Percentiles rank a stretch among this genome's conserved stretches.
These are phyloP conservation scores for Epistrophe grossulariae DNA, from an alignment of 2,888 invertebrate genomes.

Conservation along the genomic window DNA sequence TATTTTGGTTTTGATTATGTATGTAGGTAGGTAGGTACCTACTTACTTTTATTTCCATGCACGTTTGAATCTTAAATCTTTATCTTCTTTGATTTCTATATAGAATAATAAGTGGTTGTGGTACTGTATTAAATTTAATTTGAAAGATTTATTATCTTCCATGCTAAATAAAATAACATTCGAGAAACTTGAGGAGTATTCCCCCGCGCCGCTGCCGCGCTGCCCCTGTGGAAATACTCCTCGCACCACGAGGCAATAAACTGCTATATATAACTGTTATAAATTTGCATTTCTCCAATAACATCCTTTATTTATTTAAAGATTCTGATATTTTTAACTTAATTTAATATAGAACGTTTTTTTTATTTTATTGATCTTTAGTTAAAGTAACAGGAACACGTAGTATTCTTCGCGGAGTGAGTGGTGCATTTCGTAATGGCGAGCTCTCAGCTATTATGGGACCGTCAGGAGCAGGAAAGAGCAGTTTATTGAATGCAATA, in stretches of 20 bases:
- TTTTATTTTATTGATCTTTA: slow-evolving; percentile 81
- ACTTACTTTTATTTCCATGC: not conserved
- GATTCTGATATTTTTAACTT: not conserved
- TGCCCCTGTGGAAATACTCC: too few species aligned
- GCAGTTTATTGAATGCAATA: slow-evolving; percentile 90
- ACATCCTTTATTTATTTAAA: too few species aligned
- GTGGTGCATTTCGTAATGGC: slow-evolving; percentile 87
- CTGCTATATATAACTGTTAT: too few species aligned
- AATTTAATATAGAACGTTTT: slow-evolving; percentile 44
- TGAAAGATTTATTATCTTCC: too few species aligned
- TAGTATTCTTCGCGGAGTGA: slow-evolving; percentile 86
- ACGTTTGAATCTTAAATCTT: slow-evolving; percentile 16
- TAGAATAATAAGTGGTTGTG: not conserved
- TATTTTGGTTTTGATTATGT: not conserved
- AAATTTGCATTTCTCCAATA: too few species aligned
- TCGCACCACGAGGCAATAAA: too few species aligned
- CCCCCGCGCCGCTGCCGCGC: too few species aligned
- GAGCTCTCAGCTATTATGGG: slow-evolving; percentile 89
- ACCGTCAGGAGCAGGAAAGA: slow-evolving; percentile 90
- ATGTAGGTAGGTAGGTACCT: too few species aligned
- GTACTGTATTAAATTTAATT: not conserved
- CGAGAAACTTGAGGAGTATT: too few species aligned
- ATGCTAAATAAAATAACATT: too few species aligned
- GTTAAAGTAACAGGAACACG: slow-evolving; percentile 85
- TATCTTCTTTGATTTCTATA: not conserved